These are phyloP conservation scores for Byasa hedistus DNA, from an alignment of 2,888 invertebrate genomes.

Conservation along the genomic window DNA sequence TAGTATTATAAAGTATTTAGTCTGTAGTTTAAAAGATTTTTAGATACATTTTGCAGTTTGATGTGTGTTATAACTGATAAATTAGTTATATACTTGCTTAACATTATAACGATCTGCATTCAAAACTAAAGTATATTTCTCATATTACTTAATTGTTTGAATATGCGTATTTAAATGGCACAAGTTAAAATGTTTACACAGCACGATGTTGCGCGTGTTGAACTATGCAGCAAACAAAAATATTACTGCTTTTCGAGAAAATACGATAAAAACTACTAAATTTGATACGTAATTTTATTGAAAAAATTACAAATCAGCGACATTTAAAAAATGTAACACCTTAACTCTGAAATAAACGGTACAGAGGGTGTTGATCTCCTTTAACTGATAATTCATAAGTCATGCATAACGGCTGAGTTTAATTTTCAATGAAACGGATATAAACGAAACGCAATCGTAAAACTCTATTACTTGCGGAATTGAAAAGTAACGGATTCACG, in stretches of 20 bases:
- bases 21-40: too few relatives aligned
- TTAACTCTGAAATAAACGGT: conserved; percentile 6
- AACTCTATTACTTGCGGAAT: conserved; percentile 25
- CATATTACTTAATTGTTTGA: too few relatives aligned
- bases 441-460: conserved; percentile 16
- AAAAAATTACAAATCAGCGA: not conserved
- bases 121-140: too few relatives aligned
- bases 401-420: conserved; percentile 29
- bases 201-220: too few relatives aligned
- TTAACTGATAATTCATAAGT: conserved; percentile 29
- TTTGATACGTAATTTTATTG: not conserved
- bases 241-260: not conserved
- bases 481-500: conserved; percentile 15
- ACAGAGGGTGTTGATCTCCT: conserved; percentile 24
- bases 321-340: conserved; percentile 11
- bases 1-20: too few relatives aligned
- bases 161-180: too few relatives aligned
- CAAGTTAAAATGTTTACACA: too few relatives aligned
- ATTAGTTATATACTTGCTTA: too few relatives aligned
- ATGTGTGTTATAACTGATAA: too few relatives aligned
- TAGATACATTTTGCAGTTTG: too few relatives aligned
- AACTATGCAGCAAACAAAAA: too few relatives aligned
- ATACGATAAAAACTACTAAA: not conserved
- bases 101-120: too few relatives aligned
- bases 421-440: conserved; percentile 18